Percentiles rank a stretch among this genome's conserved stretches.
phyloP scores from a whole-genome alignment of 53 echinoderm and acorn worm species.

The Mesocentrotus franciscanus region DNA sequence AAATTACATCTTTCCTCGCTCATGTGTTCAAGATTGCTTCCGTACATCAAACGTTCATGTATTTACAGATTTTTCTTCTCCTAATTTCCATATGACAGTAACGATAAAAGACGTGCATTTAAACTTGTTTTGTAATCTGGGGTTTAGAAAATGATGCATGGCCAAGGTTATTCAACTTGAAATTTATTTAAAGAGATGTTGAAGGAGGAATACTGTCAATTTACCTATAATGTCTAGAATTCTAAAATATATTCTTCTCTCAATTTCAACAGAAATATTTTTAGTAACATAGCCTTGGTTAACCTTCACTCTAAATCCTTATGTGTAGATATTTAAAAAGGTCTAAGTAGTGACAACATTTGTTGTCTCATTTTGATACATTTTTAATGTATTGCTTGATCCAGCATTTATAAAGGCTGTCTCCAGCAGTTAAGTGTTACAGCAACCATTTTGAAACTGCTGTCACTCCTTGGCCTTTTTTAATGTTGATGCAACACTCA shows the following conservation, averaged over 20 bases:
- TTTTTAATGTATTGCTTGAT: not conserved
- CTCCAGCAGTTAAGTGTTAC: no score
- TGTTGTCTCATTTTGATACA: not conserved
- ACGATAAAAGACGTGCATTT: constrained; percentile 19
- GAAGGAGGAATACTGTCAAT: no score
- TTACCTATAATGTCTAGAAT: not conserved
- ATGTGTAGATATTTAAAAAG: not conserved
- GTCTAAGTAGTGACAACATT: not conserved
- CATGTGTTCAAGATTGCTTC: constrained; percentile 18
- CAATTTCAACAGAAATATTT: not conserved
- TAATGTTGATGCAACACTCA: no score
- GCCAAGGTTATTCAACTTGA: constrained; percentile 8
- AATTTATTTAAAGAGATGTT: not conserved
- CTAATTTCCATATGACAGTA: not conserved
- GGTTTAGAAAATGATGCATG: not conserved
- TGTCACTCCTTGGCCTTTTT: no score
- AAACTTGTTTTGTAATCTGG: not conserved
- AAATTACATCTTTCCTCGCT: constrained; percentile 8
- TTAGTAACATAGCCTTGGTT: not conserved
- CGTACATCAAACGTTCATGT: not conserved
- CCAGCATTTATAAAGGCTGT: not conserved
- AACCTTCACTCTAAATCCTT: not conserved
- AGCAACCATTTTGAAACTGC: not conserved
- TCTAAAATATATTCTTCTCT: not conserved
- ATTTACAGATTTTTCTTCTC: not conserved